Base-by-base conservation (phyloP, 2,113 vertebrate genomes). In the Notothenia coriiceps region DNA sequence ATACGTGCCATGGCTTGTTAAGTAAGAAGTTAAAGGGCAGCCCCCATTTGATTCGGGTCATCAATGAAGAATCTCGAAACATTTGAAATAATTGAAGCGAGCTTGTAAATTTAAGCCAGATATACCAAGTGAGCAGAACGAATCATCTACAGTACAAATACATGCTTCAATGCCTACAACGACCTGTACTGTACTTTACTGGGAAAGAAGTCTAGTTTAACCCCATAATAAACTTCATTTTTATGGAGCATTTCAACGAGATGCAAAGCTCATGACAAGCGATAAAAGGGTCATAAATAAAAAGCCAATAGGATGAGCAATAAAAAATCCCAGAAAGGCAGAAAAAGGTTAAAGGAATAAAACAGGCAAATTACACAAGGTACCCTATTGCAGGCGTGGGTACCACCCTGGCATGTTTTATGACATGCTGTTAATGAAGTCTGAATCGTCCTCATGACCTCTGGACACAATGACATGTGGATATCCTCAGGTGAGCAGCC, bases 381-480 rank as follows among this genome's bases (percentile, higher is more conserved):
- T 49, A 49, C 15, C 25, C 76, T 69, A 78, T 87, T 80, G 83
- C 60, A 62, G 82, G 70, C 40, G 64, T 57, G 47, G 76, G 66
- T 83, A 86, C 64, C 1, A 80, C 76, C 62, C 40, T 13, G 69
- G 61, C 55, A 62, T 77, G 77, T 83, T 91, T 86, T 88, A 90
- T 83, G 84, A 83, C 77, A 79, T 29, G 54, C 79, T 44, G 65
- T 79, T 91, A 93, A 92, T 91, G 88, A 90, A 94, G 89, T 84
- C 51, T 88, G 86, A 88, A 90, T 89, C 3, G 73, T 88, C 71
- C 82, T 74, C 47, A n/a, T 90, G 91, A 94, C 88, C 90, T 91
- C 82, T 77, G 85, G 80, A 63, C 80, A 66, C 83, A 82, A 85
- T 77, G 86, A 85, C 88, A 84, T 25, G 83, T 86, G 59, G 74